These are phyloP conservation scores for Ovis canadensis DNA, from an alignment of 2,113 vertebrate species.

Conservation along the genomic window DNA sequence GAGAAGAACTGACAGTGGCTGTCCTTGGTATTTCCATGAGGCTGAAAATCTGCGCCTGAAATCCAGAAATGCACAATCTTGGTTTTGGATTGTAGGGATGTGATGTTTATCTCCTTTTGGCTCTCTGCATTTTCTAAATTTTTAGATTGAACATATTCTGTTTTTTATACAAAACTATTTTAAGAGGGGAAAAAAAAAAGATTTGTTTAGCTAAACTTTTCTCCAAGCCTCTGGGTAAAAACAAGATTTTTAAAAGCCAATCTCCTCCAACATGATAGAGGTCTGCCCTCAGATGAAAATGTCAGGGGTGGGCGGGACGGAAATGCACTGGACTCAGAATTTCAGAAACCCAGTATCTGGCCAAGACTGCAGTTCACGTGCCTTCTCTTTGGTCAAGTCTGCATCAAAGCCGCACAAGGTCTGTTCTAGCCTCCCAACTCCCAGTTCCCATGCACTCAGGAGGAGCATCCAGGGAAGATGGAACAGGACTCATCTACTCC, in stretches of 20 bases:
- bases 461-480: background rate
- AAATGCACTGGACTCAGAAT: fast-evolving
- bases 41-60: background rate
- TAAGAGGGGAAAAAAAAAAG: background rate
- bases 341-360: background rate
- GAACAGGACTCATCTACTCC: background rate
- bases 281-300: background rate
- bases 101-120: background rate
- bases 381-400: background rate
- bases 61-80: background rate
- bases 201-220: background rate
- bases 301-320: background rate
- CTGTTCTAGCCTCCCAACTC: background rate
- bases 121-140: background rate
- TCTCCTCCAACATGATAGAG: background rate
- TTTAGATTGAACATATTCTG: background rate
- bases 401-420: background rate
- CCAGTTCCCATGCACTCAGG: background rate
- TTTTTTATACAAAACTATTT: background rate
- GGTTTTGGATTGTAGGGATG: background rate
- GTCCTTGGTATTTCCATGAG: background rate
- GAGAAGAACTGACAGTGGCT: background rate
- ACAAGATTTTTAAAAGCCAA: background rate
- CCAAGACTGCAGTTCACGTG: background rate
- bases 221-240: background rate